Evolutionary conservation across 2,888 invertebrate species (phyloP).

Genomic region (Aelia acuminata): DNA sequence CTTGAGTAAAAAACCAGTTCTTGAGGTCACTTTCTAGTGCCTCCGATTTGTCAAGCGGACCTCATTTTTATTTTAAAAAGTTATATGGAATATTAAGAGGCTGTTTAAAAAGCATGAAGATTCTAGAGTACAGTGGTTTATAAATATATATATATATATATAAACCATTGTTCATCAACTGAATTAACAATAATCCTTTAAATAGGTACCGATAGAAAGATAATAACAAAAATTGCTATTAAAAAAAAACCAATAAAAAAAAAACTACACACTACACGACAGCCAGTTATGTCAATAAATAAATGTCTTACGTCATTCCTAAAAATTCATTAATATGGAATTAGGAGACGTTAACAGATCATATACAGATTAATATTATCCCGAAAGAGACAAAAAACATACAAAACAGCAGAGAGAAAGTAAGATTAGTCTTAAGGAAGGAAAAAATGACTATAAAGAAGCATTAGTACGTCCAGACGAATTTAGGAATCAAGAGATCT

Average conservation of each 20-base stretch:
- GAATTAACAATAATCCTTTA: too few relatives aligned
- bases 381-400: neutral
- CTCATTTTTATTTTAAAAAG: neutral
- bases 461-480: neutral
- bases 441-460: neutral
- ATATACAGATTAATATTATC: neutral
- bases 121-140: neutral
- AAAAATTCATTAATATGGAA: neutral
- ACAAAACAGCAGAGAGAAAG: neutral
- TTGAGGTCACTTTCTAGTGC: slow-evolving; percentile 17
- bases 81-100: neutral
- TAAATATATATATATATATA: too few relatives aligned
- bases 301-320: too few relatives aligned
- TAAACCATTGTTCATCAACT: too few relatives aligned
- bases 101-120: neutral
- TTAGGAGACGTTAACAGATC: neutral
- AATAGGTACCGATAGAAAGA: too few relatives aligned
- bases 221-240: too few relatives aligned
- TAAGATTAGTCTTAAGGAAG: neutral
- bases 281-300: too few relatives aligned
- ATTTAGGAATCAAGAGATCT: neutral
- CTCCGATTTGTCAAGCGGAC: neutral
- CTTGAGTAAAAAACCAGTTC: neutral
- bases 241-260: too few relatives aligned
- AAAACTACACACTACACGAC: too few relatives aligned